Evolutionary conservation across 2,113 vertebrate genomes (phyloP).

Genomic region (Bungarus multicinctus): DNA sequence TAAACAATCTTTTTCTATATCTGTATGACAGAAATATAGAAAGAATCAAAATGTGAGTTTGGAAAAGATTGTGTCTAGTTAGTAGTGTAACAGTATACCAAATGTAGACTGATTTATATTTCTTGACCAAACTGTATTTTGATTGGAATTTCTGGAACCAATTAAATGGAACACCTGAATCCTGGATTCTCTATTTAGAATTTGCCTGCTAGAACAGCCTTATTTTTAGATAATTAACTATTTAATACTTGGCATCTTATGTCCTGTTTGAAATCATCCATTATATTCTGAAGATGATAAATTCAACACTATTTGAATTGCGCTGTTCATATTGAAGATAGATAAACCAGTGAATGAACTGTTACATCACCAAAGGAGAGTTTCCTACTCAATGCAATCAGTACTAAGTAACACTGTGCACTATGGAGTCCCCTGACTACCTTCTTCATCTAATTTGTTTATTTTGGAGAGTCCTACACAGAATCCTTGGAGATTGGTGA

Average conservation of each 20-base stretch:
- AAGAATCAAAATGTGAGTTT: background rate
- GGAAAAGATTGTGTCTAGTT: background rate
- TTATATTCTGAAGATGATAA: background rate
- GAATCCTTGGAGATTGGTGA: background rate
- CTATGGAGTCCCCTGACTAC: background rate
- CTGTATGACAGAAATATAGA: background rate
- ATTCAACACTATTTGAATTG: rapidly evolving
- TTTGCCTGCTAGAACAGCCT: background rate
- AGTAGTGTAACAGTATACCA: background rate
- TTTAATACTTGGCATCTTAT: background rate
- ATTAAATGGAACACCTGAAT: background rate
- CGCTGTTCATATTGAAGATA: background rate
- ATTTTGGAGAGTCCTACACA: rapidly evolving
- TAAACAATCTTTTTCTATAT: background rate
- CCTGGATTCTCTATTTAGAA: background rate
- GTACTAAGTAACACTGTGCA: rapidly evolving
- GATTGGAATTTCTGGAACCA: background rate
- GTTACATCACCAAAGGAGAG: rapidly evolving
- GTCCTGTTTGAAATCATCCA: background rate
- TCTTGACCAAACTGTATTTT: background rate
- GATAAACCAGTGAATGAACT: rapidly evolving
- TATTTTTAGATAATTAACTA: constrained; percentile 3
- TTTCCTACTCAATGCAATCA: background rate
- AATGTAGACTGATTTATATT: background rate
- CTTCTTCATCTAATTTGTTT: background rate